Evolutionary conservation across 2,888 invertebrate species (phyloP), one percentile per base, ranked within the genome.

Genomic region (Pollenia labialis): DNA sequence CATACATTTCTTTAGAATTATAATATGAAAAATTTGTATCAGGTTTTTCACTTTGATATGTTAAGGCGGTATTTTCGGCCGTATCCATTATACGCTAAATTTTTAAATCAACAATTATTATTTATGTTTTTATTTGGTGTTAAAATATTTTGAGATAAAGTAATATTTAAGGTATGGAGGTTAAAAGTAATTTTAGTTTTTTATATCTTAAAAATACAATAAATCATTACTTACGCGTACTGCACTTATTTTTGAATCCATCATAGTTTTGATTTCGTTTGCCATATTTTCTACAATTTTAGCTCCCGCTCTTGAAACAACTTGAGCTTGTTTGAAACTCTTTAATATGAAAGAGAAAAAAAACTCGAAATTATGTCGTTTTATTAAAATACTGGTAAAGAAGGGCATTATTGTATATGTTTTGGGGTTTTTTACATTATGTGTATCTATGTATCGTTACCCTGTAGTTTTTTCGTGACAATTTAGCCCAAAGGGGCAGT

Each of bases 211-310:
- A 56, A 18, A 9, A 54, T 16, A n/a, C 2, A n/a, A 52, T n/a
- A 12, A 52, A 18, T 18, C 71, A 14, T 11, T 11, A 92, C 92
- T 93, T 94, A 96, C 96, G 94, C 96, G 95, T 46, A 98, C 97
- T 11, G 98, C 97, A 89, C 97, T 96, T 87, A 97, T 96, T 94
- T 98, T 98, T 58, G 96, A 95, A 88, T 97, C 96, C 96, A 98
- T 97, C 97, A 98, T 97, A 76, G 95, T 96, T 90, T 96, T 96
- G 84, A 98, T 96, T 90, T 97, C 97, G 88, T 96, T 96, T 11
- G 97, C 96, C 94, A 98, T 97, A 88, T 97, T 97, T 90, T 96
- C 96, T 46, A 97, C 96, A 91, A 98, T 94, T 90, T 95, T 95
- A 89, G 95, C 95, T 7, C 98, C 97, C 92, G 97, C 96, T 91